phyloP scores from a whole-genome alignment of 2,888 invertebrate species.

The Catonia carolina region DNA sequence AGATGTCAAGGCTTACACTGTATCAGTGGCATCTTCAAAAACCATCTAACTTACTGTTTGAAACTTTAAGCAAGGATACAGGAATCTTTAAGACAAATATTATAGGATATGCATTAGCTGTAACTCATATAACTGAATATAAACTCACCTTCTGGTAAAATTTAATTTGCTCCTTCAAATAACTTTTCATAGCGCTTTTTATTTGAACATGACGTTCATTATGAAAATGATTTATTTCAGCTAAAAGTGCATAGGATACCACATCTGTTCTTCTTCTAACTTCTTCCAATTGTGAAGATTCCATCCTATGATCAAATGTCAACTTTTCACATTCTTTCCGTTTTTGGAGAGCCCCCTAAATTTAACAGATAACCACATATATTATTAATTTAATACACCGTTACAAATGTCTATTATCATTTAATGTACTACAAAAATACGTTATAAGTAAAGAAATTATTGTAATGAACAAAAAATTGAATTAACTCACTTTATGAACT shows the following conservation, averaged over 20 bases:
- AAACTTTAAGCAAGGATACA: too few species aligned
- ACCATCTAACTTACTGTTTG: too few species aligned
- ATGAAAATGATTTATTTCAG: conserved; percentile 93
- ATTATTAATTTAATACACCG: not conserved
- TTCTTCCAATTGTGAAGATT: conserved; percentile 69
- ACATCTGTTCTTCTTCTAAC: conserved; percentile 80
- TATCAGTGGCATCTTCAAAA: too few species aligned
- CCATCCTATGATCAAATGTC: conserved; percentile 74
- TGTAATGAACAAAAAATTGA: not conserved
- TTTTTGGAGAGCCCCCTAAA: conserved; percentile 72
- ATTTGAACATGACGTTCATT: conserved; percentile 78
- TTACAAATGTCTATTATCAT: not conserved
- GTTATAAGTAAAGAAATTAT: not conserved
- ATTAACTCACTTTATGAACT: conserved; percentile 65
- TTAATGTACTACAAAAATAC: conserved; percentile 1
- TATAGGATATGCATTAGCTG: too few species aligned
- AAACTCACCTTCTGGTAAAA: conserved; percentile 70
- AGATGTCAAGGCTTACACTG: too few species aligned
- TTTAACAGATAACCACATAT: not conserved
- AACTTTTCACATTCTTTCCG: conserved; percentile 80
- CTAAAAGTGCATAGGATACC: conserved; percentile 86
- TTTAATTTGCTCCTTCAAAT: conserved; percentile 78
- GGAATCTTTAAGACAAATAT: too few species aligned
- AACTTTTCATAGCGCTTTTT: conserved; percentile 76
- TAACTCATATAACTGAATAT: too few species aligned